These are phyloP conservation scores for Dastarcus helophoroides DNA, from an alignment of 2,888 invertebrate species.

Conservation along the genomic window DNA sequence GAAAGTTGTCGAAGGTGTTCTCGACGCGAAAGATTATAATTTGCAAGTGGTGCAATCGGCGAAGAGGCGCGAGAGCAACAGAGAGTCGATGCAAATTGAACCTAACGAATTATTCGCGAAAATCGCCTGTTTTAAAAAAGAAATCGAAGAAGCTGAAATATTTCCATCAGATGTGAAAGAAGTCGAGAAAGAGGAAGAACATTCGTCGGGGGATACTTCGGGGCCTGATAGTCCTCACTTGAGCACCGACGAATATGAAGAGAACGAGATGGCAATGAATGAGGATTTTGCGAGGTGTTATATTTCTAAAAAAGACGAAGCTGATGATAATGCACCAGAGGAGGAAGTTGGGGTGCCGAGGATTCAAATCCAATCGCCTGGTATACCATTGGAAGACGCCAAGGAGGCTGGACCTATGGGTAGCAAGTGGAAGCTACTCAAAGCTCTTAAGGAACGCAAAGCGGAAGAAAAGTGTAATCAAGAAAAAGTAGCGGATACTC, in stretches of 20 bases:
- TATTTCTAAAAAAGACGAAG: slow-evolving; percentile 36
- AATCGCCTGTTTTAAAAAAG: slow-evolving; percentile 38
- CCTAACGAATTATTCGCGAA: slow-evolving; percentile 36
- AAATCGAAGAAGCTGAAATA: slow-evolving; percentile 12
- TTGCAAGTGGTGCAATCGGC: slow-evolving; percentile 31
- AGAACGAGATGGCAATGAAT: slow-evolving; percentile 44
- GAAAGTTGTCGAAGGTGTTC: slow-evolving; percentile 34
- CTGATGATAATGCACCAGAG: no score
- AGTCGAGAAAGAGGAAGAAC: slow-evolving; percentile 40
- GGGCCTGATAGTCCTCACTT: slow-evolving; percentile 77
- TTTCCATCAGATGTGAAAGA: slow-evolving; percentile 22
- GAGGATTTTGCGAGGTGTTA: slow-evolving; percentile 35
- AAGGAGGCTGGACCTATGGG: slow-evolving; percentile 46
- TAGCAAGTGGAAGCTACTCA: slow-evolving; percentile 84
- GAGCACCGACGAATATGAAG: slow-evolving; percentile 61
- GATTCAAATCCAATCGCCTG: slow-evolving; percentile 40
- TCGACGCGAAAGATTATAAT: slow-evolving; percentile 33
- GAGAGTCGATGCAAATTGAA: slow-evolving; percentile 28
- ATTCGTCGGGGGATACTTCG: slow-evolving; percentile 76
- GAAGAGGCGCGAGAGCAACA: slow-evolving; percentile 26
- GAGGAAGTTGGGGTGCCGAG: slow-evolving; percentile 40
- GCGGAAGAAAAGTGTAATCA: slow-evolving; percentile 73
- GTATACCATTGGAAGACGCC: slow-evolving; percentile 23
- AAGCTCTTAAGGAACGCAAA: slow-evolving; percentile 80
- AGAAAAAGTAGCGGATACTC: slow-evolving; percentile 53